phyloP scores from a whole-genome alignment of 2,888 invertebrate species.

The Arrhopalites spinosus region DNA sequence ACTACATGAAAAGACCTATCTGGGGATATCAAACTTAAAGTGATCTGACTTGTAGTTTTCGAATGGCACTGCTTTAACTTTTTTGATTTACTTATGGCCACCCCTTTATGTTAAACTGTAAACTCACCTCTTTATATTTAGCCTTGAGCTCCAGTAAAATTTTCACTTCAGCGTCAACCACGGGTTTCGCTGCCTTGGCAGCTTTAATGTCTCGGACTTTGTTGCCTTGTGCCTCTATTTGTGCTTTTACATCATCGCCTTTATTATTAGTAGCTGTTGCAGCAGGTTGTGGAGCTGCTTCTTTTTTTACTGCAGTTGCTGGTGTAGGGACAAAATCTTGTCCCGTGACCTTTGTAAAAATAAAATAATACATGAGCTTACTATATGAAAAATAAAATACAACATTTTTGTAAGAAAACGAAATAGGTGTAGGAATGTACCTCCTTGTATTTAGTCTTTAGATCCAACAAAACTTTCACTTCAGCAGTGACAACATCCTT shows the following conservation, averaged over 20 bases:
- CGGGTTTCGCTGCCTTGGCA: conserved; percentile 61
- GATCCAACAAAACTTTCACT: conserved; percentile 58
- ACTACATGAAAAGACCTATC: too few relatives aligned
- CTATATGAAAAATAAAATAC: background rate
- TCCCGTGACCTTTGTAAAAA: conserved; percentile 38
- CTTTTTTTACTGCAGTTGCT: conserved; percentile 17
- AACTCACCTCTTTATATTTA: conserved; percentile 69
- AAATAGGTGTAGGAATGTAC: conserved; percentile 64
- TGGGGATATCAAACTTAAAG: too few relatives aligned
- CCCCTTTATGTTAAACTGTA: too few relatives aligned
- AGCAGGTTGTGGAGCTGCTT: background rate
- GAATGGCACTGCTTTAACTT: too few relatives aligned
- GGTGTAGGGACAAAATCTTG: conserved; percentile 41
- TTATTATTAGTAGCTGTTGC: background rate
- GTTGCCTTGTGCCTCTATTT: conserved; percentile 63
- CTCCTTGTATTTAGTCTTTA: conserved; percentile 59
- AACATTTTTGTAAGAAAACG: conserved; percentile 62
- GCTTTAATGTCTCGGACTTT: conserved; percentile 73
- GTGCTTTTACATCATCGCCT: conserved; percentile 38
- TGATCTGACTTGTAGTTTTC: too few relatives aligned
- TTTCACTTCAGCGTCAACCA: conserved; percentile 66
- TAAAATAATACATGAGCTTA: background rate
- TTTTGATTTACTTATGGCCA: too few relatives aligned
- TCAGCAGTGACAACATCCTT: conserved; percentile 65
- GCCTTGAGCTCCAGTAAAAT: conserved; percentile 72